phyloP scores from a whole-genome alignment of 2,888 invertebrate genomes.

The Xestia ashworthii region DNA sequence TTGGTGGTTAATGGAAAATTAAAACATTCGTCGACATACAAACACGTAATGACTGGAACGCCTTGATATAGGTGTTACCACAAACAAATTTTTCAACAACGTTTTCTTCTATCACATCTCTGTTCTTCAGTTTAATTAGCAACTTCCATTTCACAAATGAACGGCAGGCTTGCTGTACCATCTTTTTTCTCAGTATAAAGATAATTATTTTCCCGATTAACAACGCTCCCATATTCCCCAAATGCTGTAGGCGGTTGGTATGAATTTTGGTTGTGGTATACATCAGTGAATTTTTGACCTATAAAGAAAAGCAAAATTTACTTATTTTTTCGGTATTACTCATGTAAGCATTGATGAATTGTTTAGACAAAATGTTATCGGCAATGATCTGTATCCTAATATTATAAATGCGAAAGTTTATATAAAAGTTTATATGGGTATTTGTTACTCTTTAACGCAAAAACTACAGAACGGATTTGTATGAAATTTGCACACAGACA shows the following conservation, averaged over 20 bases:
- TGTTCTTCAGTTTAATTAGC: background rate
- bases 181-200: background rate
- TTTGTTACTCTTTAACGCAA: too few relatives aligned
- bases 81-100: background rate
- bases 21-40: background rate
- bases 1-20: background rate
- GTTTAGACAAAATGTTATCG: background rate
- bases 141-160: constrained; percentile 65
- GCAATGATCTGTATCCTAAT: background rate
- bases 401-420: too few relatives aligned
- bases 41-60: background rate
- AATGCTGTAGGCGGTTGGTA: background rate
- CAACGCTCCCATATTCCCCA: constrained; percentile 18
- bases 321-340: background rate
- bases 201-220: too few relatives aligned
- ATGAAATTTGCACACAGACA: too few relatives aligned
- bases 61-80: background rate
- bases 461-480: too few relatives aligned
- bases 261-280: constrained; percentile 14
- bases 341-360: background rate
- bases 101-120: background rate
- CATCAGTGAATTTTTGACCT: constrained; percentile 64
- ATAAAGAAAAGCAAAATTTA: background rate
- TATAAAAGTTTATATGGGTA: too few relatives aligned
- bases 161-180: constrained; percentile 26